phyloP scores from a whole-genome alignment of 1,140 invertebrate species.

The Diachasmimorpha longicaudata region DNA sequence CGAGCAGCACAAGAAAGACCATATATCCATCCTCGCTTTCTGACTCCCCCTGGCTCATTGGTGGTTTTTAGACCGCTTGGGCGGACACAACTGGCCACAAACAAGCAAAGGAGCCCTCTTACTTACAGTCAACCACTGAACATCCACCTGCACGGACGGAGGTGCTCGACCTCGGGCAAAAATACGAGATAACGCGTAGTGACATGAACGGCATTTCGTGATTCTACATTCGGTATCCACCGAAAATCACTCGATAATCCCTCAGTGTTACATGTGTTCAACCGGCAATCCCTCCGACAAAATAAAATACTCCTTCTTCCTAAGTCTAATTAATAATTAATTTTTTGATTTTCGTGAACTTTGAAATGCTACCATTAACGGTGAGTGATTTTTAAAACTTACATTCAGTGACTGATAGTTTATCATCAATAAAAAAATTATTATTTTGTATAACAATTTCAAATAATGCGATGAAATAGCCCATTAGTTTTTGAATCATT shows the following conservation, averaged over 20 bases:
- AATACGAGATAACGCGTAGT: constrained; percentile 45
- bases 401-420: not conserved
- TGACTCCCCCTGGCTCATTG: not conserved
- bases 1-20: too few species aligned
- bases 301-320: not conserved
- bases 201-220: constrained; percentile 55
- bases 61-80: not conserved
- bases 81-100: constrained; percentile 38
- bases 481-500: too few species aligned
- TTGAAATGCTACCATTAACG: not conserved
- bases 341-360: not conserved
- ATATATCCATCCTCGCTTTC: not conserved
- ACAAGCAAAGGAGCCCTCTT: constrained; percentile 49
- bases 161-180: constrained; percentile 57
- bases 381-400: not conserved
- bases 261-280: not conserved
- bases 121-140: constrained; percentile 63
- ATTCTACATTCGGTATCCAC: constrained; percentile 5
- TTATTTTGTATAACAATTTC: too few species aligned
- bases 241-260: not conserved
- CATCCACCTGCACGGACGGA: constrained; percentile 62
- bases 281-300: too few species aligned
- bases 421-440: not conserved
- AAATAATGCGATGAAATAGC: too few species aligned
- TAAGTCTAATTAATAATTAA: not conserved